These are phyloP conservation scores for Phoeniculus purpureus DNA, from an alignment of 2,797 vertebrate genomes.

Conservation along the genomic window DNA sequence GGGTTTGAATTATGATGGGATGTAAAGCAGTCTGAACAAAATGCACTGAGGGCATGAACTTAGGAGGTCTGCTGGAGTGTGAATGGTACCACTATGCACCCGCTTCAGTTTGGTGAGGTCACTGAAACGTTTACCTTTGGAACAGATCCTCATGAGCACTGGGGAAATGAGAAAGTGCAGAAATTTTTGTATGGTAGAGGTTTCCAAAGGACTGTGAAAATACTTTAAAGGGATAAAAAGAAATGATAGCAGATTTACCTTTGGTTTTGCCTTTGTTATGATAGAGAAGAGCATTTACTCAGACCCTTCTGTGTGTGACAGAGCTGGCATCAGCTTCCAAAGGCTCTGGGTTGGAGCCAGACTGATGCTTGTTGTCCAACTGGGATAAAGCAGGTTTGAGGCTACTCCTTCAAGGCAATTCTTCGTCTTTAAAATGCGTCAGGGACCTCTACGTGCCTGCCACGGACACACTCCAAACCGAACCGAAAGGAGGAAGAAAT, in stretches of 20 bases:
- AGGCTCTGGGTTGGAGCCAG: not conserved
- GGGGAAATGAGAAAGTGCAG: not conserved
- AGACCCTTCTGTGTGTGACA: accelerated
- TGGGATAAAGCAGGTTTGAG: not conserved
- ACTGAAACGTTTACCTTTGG: not conserved
- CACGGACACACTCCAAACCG: not conserved
- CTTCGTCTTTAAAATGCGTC: not conserved
- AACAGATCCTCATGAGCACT: not conserved
- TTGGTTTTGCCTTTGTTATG: not conserved
- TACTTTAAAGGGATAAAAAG: not conserved
- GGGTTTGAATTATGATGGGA: not conserved
- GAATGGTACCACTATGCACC: not conserved
- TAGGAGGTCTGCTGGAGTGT: not conserved
- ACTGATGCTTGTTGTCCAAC: not conserved
- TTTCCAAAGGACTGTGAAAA: not conserved
- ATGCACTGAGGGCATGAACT: not conserved
- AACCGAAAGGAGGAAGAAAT: not conserved
- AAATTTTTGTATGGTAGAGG: not conserved
- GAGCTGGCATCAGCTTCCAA: not conserved
- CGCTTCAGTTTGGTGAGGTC: not conserved
- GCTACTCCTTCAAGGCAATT: not conserved
- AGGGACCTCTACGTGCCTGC: not conserved
- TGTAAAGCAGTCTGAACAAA: not conserved
- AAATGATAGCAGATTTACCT: not conserved
- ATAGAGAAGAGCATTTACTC: not conserved